Conservation (phyloP, 2,797 vertebrate genomes). For the Acanthurus leucopareius region DNA sequence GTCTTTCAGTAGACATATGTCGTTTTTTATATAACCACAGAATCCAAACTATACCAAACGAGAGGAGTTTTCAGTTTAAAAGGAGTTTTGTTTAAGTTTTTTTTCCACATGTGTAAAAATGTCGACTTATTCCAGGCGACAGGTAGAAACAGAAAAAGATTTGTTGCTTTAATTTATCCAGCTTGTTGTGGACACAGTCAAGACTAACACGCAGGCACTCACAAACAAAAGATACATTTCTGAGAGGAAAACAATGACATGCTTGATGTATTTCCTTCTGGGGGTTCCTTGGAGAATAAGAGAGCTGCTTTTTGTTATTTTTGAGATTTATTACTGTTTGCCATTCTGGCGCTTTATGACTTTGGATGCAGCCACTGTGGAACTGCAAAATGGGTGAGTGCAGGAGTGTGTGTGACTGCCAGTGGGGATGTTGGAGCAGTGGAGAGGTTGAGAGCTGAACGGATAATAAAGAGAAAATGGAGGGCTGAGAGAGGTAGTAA, state of each 20-base stretch:
- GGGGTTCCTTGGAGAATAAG: slow-evolving; percentile 43
- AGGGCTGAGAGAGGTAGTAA: slow-evolving; percentile 44
- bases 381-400: slow-evolving; percentile 52
- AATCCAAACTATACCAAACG: background rate
- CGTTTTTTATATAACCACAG: background rate
- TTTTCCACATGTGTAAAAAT: background rate
- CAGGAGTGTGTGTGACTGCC: slow-evolving; percentile 2
- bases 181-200: slow-evolving; percentile 2
- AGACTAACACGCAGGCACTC: background rate
- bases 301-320: slow-evolving; percentile 46
- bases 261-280: slow-evolving; percentile 52
- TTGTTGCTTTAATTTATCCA: background rate
- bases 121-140: background rate
- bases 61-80: background rate
- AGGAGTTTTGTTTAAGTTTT: background rate
- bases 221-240: slow-evolving; percentile 30
- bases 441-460: slow-evolving; percentile 37
- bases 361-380: slow-evolving; percentile 52
- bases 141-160: background rate
- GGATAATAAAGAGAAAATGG: slow-evolving; percentile 67
- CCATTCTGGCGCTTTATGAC: slow-evolving; percentile 65
- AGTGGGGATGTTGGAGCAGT: slow-evolving; percentile 12
- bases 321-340: slow-evolving; percentile 75
- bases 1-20: background rate
- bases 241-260: slow-evolving; percentile 50